Base-by-base conservation (phyloP, 2,888 invertebrate genomes). In the Drosophila macrospina region DNA sequence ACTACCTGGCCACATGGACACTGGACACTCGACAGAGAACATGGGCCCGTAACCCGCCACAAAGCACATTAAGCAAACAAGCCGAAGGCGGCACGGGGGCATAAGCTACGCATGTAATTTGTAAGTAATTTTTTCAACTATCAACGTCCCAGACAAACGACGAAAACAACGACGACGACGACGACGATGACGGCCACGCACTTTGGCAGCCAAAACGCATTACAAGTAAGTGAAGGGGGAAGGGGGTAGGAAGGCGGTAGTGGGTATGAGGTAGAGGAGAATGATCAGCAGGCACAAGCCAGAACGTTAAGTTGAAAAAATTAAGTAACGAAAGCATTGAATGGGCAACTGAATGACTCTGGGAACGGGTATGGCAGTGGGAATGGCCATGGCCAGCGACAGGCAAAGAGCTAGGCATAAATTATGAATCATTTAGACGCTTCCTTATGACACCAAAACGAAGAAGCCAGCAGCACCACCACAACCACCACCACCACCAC, bases 401-500 rank as follows among this genome's bases (percentile, higher is more conserved):
- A 56, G 60, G 45, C 66, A 64, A 61, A 72, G 69, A 78, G 48
- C 66, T 69, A 75, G 72, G 80, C 84, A 88, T 89, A 88, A 89
- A 88, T 90, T 88, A 89, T 90, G 88, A 90, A 88, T 90, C 89
- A 90, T 89, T 90, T 88, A 76, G 85, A 82, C 88, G 88, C 88
- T 88, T 88, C 88, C 88, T 88, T 88, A 90, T 89, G 90, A 89
- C 88, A 86, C 88, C 74, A 69, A 78, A 74, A 61, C 67, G 88
- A 75, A 74, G 89, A 69, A 78, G 72, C 72, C 68, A 74, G 55
- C 74, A 75, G 36, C 32, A 54, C 39, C 13, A 36, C 7, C 13
- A 36, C n/a, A 10, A 36, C 7, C 36, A 36, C 13, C 13, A 11
- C 39, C 60, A 8, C 16, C 2, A n/a, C 72, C 68, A 74, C 55